Percentiles rank a stretch among this genome's conserved stretches.
Conservation (phyloP, 2,113 vertebrate genomes). For the Lophius piscatorius region DNA sequence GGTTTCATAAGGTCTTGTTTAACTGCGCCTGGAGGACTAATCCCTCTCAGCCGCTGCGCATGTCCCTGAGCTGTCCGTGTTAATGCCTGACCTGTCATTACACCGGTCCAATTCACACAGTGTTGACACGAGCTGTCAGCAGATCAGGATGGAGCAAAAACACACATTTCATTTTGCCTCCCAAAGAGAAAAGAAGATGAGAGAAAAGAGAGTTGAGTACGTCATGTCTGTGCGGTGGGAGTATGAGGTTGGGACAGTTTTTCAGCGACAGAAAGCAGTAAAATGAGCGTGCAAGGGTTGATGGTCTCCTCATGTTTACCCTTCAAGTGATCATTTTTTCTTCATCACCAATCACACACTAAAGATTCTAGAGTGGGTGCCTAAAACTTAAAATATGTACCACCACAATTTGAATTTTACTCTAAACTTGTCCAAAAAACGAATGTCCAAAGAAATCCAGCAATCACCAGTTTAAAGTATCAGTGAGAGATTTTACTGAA, state of each 20-base stretch:
- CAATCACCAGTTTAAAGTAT: too few species aligned
- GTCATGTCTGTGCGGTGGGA: conserved; percentile 26
- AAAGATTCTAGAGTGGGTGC: too few species aligned
- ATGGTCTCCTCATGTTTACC: conserved; percentile 12
- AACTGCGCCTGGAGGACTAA: conserved; percentile 49
- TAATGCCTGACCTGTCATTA: conserved; percentile 74
- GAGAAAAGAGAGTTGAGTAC: conserved; percentile 5
- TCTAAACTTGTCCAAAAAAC: not conserved
- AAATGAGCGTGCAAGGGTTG: conserved; percentile 16
- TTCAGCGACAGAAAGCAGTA: conserved; percentile 23
- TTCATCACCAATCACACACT: not conserved
- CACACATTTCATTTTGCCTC: conserved; percentile 48
- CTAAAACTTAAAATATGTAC: too few species aligned
- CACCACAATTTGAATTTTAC: too few species aligned
- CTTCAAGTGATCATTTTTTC: not conserved
- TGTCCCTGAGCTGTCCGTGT: conserved; percentile 68
- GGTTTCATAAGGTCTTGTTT: conserved; percentile 62
- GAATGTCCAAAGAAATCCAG: too few species aligned
- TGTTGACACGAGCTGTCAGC: conserved; percentile 74
- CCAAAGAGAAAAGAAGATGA: conserved; percentile 10
- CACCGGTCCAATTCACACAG: conserved; percentile 51
- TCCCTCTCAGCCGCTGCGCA: conserved; percentile 41
- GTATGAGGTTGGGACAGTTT: conserved; percentile 34
- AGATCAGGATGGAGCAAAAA: conserved; percentile 64
- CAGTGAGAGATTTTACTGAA: not conserved